Conservation (phyloP, 2,888 invertebrate species). For the Machimus rusticus region DNA sequence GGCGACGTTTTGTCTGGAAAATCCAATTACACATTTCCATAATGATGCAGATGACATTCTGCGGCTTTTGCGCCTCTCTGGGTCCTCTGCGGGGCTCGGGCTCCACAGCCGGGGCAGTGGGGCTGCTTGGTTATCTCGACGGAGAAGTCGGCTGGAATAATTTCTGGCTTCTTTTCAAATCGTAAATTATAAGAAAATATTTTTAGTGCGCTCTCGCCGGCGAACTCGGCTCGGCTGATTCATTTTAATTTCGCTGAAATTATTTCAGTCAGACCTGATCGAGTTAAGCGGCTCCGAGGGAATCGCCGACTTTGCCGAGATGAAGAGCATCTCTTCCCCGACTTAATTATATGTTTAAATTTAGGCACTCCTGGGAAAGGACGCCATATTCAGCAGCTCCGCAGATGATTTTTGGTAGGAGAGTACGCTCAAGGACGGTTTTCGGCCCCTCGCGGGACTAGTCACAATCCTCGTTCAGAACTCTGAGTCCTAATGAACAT, state of each 20-base stretch:
- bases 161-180: constrained; percentile 25
- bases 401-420: not conserved
- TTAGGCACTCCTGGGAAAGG: not conserved
- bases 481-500: not conserved
- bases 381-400: not conserved
- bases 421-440: not conserved
- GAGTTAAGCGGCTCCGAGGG: not conserved
- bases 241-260: constrained; percentile 11
- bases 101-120: not conserved
- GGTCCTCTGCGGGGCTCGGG: not conserved
- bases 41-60: constrained; percentile 34
- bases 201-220: not conserved
- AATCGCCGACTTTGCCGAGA: not conserved
- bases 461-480: not conserved
- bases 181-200: constrained; percentile 36
- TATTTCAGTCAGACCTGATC: not conserved
- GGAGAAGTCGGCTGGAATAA: not conserved
- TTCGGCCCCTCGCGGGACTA: not conserved
- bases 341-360: not conserved
- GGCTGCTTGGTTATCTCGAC: not conserved
- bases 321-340: not conserved
- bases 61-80: not conserved
- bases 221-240: not conserved
- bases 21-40: constrained; percentile 36
- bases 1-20: constrained; percentile 43